Base-by-base conservation (phyloP, 1,140 invertebrate species). In the Hydropsyche tenuis region DNA sequence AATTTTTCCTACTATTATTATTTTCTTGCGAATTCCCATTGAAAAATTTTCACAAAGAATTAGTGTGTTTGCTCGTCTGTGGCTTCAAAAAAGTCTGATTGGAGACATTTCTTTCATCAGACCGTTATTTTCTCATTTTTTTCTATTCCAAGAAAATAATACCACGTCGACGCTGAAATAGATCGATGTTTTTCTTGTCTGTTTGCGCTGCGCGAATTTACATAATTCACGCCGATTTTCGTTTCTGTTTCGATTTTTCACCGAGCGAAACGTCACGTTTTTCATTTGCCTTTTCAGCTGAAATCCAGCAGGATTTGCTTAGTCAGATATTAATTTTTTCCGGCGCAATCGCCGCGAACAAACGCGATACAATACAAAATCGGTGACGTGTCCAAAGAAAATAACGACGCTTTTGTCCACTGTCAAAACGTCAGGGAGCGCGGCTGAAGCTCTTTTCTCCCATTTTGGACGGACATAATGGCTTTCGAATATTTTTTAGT, bases 151-250 rank as follows among this genome's bases (percentile, higher is more conserved):
- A 16, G n/a, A 53, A 53, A 53, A 53, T 53, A 53, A 53, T 53
- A 14, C 48, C 48, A 6, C 48, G 14, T 16, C 48, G 20, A 20
- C 48, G 48, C 48, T 20, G 18, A 18, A 53, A 53, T 53, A 16
- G 48, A 53, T 53, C 48, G 48, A 53, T 53, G 48, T 53, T 53
- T 53, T 53, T 53, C 48, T 53, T 53, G 16, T 53, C n/a, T 53
- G 48, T 53, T 53, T 53, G 48, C 48, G 48, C 18, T 53, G n/a
- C 20, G 48, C 48, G 48, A 53, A 53, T 53, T 53, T 53, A 6
- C 48, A 53, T 53, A 53, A 53, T 53, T 46, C 45, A 16, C 45
- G 45, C 14, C 45, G 45, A 46, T 46, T 46, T 16, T 16, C 42
- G n/a, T n/a, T 37, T 37, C 3, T 37, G 30, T 37, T 37, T 37